These are phyloP conservation scores for Drosophila mayri DNA, from an alignment of 1,140 invertebrate species.

Conservation along the genomic window DNA sequence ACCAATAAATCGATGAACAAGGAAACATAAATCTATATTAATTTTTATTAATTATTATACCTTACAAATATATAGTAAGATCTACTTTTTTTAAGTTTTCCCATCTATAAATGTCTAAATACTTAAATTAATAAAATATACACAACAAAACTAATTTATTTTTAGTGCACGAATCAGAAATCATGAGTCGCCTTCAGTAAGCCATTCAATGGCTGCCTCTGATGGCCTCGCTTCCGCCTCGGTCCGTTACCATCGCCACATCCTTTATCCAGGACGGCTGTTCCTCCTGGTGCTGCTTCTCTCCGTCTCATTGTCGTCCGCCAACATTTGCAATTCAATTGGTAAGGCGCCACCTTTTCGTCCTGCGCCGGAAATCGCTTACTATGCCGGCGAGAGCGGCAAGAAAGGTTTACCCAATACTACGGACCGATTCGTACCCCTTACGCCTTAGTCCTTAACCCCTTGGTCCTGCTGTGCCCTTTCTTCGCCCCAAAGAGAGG, in stretches of 20 bases:
- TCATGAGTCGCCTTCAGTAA: slow-evolving; percentile 43
- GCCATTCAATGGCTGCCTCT: slow-evolving; percentile 71
- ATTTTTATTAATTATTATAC: too few relatives aligned
- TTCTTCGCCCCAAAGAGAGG: background rate
- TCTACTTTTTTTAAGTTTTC: background rate
- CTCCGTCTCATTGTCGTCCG: slow-evolving; percentile 56
- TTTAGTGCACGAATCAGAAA: slow-evolving; percentile 30
- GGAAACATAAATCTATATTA: too few relatives aligned
- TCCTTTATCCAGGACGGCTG: slow-evolving; percentile 10
- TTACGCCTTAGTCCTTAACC: slow-evolving; percentile 2
- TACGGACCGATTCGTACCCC: slow-evolving; percentile 11
- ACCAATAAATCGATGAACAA: too few relatives aligned
- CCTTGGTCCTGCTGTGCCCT: slow-evolving; percentile 1
- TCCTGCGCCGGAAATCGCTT: slow-evolving; percentile 76
- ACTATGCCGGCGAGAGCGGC: slow-evolving; percentile 67
- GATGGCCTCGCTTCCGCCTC: slow-evolving; percentile 75
- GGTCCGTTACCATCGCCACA: slow-evolving; percentile 10
- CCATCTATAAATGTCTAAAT: rapidly evolving
- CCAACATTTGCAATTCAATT: slow-evolving; percentile 81
- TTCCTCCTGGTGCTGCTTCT: background rate
- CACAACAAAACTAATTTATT: background rate
- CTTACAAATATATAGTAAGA: background rate
- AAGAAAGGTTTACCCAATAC: slow-evolving; percentile 67
- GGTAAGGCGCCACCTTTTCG: slow-evolving; percentile 76
- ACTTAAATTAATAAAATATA: background rate